Evolutionary conservation across 1,140 invertebrate genomes (phyloP).

Genomic region (Drosophila yakuba): DNA sequence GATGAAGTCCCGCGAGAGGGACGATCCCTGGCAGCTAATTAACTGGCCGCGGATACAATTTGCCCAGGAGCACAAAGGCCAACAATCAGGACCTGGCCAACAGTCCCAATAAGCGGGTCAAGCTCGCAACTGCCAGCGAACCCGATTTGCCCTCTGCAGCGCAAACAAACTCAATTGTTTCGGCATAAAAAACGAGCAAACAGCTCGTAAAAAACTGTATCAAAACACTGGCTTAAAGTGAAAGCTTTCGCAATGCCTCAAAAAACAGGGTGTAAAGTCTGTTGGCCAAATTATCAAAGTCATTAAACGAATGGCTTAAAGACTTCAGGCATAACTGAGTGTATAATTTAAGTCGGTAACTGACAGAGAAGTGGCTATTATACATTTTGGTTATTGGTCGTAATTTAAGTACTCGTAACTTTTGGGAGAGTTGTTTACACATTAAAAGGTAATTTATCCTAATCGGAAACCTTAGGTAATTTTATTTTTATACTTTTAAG

Average conservation of each 20-base stretch:
- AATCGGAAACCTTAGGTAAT: too few relatives aligned
- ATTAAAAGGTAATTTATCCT: too few relatives aligned
- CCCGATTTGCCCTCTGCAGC: conserved; percentile 48
- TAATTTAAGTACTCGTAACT: background rate
- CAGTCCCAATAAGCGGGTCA: conserved; percentile 55
- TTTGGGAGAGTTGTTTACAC: too few relatives aligned
- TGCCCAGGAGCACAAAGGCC: conserved; percentile 31
- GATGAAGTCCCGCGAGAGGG: conserved; percentile 61
- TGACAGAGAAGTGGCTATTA: background rate
- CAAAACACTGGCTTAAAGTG: conserved; percentile 40
- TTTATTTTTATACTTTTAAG: too few relatives aligned
- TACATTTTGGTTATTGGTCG: background rate
- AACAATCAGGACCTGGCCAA: conserved; percentile 50
- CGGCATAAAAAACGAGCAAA: conserved; percentile 59
- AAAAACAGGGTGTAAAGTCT: conserved; percentile 49
- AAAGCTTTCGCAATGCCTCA: conserved; percentile 23
- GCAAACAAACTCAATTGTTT: conserved; percentile 77
- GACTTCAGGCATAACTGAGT: conserved; percentile 12
- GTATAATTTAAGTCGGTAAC: conserved; percentile 12
- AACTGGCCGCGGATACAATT: conserved; percentile 54
- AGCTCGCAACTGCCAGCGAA: conserved; percentile 45
- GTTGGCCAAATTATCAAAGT: conserved; percentile 29
- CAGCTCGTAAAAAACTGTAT: conserved; percentile 69
- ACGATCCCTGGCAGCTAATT: conserved; percentile 66
- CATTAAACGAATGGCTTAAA: conserved; percentile 34